Evolutionary conservation across 2,113 vertebrate genomes (phyloP).

Genomic region (Heteronetta atricapilla): DNA sequence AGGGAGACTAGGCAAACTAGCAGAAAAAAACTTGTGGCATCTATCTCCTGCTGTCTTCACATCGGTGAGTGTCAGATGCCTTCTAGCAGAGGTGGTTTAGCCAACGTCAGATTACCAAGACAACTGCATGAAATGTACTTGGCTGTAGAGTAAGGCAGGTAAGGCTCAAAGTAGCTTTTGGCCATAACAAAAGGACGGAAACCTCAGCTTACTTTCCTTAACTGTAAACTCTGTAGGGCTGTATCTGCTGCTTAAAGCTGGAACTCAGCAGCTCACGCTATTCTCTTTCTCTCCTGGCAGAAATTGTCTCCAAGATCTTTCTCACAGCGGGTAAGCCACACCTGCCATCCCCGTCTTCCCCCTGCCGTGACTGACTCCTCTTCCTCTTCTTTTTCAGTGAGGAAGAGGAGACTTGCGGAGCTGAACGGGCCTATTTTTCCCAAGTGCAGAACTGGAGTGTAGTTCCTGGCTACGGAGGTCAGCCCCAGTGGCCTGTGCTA

Average conservation of each 20-base stretch:
- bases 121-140: neutral
- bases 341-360: neutral
- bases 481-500: conserved; percentile 28
- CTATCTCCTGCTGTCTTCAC: neutral
- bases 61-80: neutral
- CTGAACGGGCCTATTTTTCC: conserved; percentile 92
- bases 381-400: conserved; percentile 82
- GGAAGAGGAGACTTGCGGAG: conserved; percentile 94
- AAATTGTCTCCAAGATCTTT: neutral
- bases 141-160: neutral
- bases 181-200: neutral
- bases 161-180: neutral
- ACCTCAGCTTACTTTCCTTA: neutral
- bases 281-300: neutral
- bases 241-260: neutral
- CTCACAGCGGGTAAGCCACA: neutral
- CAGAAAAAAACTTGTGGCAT: neutral
- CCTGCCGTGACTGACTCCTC: neutral
- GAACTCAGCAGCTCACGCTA: neutral
- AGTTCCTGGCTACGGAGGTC: conserved; percentile 45
- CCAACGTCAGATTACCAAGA: neutral
- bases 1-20: neutral
- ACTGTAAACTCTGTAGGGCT: neutral
- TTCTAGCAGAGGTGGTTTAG: neutral
- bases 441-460: conserved; percentile 94